Base-by-base conservation (phyloP, 2,888 invertebrate genomes). In the Pediacus dermestoides region DNA sequence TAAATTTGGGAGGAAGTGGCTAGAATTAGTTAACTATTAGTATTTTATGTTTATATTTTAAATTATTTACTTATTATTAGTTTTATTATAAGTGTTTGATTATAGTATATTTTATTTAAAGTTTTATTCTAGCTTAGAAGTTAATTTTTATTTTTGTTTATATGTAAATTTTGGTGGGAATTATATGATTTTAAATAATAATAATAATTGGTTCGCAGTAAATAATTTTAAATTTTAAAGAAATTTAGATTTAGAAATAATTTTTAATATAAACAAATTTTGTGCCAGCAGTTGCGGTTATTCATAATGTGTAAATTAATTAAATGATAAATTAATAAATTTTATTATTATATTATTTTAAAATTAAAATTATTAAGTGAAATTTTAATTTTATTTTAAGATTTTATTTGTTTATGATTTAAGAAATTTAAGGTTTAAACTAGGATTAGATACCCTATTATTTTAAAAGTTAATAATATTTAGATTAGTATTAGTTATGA, bases 261-360 rank as follows among this genome's bases (percentile, higher is more conserved):
- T 70, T 58, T 57, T 61, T 66, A 76, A 70, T 74, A 75, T 70
- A 74, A 72, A 75, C 74, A 64, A 75, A 78, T 72, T 74, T 77
- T 77, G 78, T 78, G 78, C 78, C 78, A 81, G 80, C 80, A 78
- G 74, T 75, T 74, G 80, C 79, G 80, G 77, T 80, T 80, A 80
- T 58, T 77, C 79, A 76, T 73, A 72, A 72, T 60, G 74, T 74
- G 66, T 49, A 70, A 45, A 21, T 49, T 53, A 39, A 70, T 47
- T 35, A 18, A 7, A 18, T 7, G 6, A 18, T 18, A 18, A n/a
- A 52, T 55, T 66, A 71, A 64, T 68, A 45, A 67, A 59, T 67
- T n/a, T 61, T 36, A 56, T 55, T 48, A 34, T 56, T 60, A 65
- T 61, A 55, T 44, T 47, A 66, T 67, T 56, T 46, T 49, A 62